These are phyloP conservation scores for Matsumyia berberina DNA, from an alignment of 2,888 invertebrate genomes.

Conservation along the genomic window DNA sequence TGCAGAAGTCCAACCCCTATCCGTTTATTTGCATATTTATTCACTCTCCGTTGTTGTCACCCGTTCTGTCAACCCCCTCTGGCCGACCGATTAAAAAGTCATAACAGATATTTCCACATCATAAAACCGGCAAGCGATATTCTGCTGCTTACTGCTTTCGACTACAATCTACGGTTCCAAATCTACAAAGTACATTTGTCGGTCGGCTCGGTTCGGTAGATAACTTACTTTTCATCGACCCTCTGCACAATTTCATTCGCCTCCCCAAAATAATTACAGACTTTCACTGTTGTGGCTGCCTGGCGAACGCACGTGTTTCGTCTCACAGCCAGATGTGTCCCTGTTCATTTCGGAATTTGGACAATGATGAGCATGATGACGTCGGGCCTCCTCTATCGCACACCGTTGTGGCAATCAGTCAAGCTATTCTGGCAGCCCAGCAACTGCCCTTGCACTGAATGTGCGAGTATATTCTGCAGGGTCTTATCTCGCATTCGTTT, in stretches of 20 bases:
- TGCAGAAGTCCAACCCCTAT: conserved; percentile 25
- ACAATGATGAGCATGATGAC: conserved; percentile 23
- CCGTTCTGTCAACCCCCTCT: conserved; percentile 6
- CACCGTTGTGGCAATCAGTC: conserved; percentile 51
- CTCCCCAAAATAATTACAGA: conserved; percentile 63
- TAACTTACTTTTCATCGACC: conserved; percentile 55
- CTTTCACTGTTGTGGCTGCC: conserved; percentile 21
- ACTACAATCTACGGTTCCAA: conserved; percentile 45
- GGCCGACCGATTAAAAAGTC: conserved; percentile 71
- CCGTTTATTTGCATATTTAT: conserved; percentile 50
- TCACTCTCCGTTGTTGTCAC: conserved; percentile 39
- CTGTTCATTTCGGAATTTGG: conserved; percentile 17
- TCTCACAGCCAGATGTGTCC: conserved; percentile 57
- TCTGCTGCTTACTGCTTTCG: conserved; percentile 40
- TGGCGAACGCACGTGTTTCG: conserved; percentile 62
- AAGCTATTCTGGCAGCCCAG: conserved; percentile 42
- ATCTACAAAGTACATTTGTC: conserved; percentile 51
- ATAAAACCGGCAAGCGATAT: conserved; percentile 68
- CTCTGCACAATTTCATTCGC: conserved; percentile 15
- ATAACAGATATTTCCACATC: conserved; percentile 74
- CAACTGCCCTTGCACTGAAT: conserved; percentile 35
- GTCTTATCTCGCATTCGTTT: conserved; percentile 40
- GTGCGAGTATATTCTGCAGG: conserved; percentile 9
- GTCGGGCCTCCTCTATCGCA: conserved; percentile 7
- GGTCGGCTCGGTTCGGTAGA: conserved; percentile 37